Conservation (phyloP, 1,140 invertebrate species). For the Drosophila pachea region DNA sequence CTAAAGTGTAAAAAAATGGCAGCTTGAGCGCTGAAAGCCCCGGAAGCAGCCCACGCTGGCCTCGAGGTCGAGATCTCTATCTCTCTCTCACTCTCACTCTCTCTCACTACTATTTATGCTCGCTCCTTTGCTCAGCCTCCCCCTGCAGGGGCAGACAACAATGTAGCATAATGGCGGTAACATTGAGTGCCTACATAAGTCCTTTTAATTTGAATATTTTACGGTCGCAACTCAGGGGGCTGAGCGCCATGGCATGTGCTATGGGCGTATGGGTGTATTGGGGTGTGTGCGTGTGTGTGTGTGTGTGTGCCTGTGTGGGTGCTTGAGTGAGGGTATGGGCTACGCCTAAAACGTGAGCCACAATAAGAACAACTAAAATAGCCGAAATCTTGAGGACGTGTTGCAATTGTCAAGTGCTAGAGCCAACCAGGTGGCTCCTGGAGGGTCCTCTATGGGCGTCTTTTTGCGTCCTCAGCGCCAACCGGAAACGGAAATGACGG, state of each 20-base stretch:
- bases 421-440: conserved; percentile 33
- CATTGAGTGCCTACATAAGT: conserved; percentile 78
- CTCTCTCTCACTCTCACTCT: neutral
- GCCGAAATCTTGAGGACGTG: conserved; percentile 57
- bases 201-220: conserved; percentile 78
- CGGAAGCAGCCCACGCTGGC: conserved; percentile 57
- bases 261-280: conserved; percentile 24
- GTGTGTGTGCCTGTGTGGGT: conserved; percentile 29
- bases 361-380: conserved; percentile 23
- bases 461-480: conserved; percentile 40
- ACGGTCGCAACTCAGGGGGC: conserved; percentile 50
- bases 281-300: conserved; percentile 30
- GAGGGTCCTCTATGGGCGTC: conserved; percentile 21
- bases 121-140: neutral
- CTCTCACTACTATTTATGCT: neutral
- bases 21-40: conserved; percentile 69
- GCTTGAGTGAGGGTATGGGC: conserved; percentile 36
- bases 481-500: conserved; percentile 60
- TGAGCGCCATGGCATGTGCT: conserved; percentile 18
- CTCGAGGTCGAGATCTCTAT: conserved; percentile 50
- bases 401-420: conserved; percentile 68
- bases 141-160: conserved; percentile 49
- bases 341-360: conserved; percentile 46
- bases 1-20: conserved; percentile 75
- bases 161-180: conserved; percentile 76